Evolutionary conservation across 2,797 vertebrate genomes (phyloP).

Genomic region (Smutsia temminckii): DNA sequence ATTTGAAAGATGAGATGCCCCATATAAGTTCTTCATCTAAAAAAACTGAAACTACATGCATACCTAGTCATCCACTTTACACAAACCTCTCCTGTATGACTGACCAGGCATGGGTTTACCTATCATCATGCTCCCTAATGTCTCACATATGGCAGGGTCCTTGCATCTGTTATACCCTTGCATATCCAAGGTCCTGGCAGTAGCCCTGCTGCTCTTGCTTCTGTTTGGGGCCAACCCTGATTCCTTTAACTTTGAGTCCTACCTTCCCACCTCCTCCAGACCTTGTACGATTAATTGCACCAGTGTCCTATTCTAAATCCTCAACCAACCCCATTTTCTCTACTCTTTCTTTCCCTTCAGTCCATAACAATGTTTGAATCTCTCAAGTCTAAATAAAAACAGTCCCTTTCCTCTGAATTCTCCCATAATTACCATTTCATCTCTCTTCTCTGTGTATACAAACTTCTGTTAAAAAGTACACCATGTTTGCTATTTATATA

Average conservation of each 20-base stretch:
- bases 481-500: neutral
- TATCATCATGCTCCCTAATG: neutral
- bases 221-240: neutral
- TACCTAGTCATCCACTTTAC: neutral
- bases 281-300: neutral
- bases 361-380: neutral
- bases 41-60: neutral
- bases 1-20: neutral
- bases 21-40: neutral
- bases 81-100: neutral
- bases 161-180: neutral
- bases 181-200: neutral
- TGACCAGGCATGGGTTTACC: neutral
- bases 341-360: neutral
- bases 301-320: neutral
- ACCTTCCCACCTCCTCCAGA: neutral
- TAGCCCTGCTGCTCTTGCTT: neutral
- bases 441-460: neutral
- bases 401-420: neutral
- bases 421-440: neutral
- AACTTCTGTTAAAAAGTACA: neutral
- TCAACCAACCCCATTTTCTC: neutral
- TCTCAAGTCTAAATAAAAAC: neutral
- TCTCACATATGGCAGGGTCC: neutral
- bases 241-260: neutral